Evolutionary conservation across 2,113 vertebrate species (phyloP), one percentile per base, ranked within the genome.

Genomic region (Steatornis caripensis): DNA sequence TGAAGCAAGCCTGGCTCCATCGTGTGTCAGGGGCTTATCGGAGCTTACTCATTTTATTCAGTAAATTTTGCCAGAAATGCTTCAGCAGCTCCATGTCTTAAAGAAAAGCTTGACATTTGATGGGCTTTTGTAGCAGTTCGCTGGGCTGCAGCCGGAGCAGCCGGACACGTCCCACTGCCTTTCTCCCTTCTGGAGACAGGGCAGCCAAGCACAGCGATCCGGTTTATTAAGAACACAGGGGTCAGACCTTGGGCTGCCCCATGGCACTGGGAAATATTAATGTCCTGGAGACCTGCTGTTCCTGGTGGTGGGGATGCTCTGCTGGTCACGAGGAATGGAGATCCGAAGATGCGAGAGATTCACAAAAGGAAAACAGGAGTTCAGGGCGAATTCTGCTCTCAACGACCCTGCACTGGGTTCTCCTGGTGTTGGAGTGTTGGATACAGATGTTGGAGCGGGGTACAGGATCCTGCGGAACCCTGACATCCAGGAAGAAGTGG

Each of bases 11-110:
- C 66, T 64, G 45, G 8, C 39, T 62, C 75, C 83, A 58, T 64
- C 70, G 75, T 14, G 1, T 68, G 46, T 71, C 61, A 71, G 48
- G 43, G 34, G 24, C 45, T 96, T 92, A 84, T 39, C 2, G 0
- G 68, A 86, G 34, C 30, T 80, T 43, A 71, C 36, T 76, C 53
- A 17, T 80, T 94, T 71, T 71, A 45, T 80, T 91, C 68, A 45
- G 45, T 34, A 84, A 58, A 60, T 76, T 88, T 64, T 80, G 76
- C 30, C 66, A 95, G 83, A 80, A 86, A 89, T 37, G 76, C 71
- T 91, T 86, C 83, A 88, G 39, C 66, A 77, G 3, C 72, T 94
- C 53, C 86, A 80, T 54, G 66, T 84, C 62, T 84, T 77, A 90
- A 66, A 43, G 71, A 19, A 80, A 83, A 86, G 8, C 37, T 69